Evolutionary conservation across 2,888 invertebrate species (phyloP).

Genomic region (Molorchus minor): DNA sequence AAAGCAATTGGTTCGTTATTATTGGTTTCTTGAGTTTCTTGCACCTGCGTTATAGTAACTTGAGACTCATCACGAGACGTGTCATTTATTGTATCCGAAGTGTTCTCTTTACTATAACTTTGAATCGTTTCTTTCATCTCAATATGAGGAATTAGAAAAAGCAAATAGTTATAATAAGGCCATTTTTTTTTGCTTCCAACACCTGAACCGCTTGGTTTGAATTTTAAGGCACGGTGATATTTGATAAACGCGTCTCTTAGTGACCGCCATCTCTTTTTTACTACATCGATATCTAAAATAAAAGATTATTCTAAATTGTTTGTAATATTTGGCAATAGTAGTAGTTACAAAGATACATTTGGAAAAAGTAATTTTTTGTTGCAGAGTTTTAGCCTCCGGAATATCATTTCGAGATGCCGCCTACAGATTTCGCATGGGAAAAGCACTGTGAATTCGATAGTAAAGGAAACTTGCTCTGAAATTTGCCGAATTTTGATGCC

Average conservation of each 20-base stretch:
- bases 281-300: background rate
- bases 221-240: background rate
- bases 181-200: background rate
- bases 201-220: conserved; percentile 1
- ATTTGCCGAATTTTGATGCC: conserved; percentile 5
- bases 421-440: conserved; percentile 5
- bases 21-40: background rate
- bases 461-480: conserved; percentile 6
- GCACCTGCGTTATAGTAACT: too few species aligned
- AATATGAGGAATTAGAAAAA: background rate
- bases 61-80: background rate
- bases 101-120: background rate
- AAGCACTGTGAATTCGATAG: background rate
- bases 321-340: background rate
- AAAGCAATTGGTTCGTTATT: background rate
- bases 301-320: background rate
- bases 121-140: background rate
- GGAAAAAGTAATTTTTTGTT: background rate
- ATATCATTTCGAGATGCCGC: conserved; percentile 6
- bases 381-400: background rate
- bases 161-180: background rate
- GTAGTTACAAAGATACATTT: background rate
- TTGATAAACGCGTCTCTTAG: background rate
- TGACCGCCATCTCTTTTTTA: background rate
- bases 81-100: background rate